A percentile compares a stretch with the other conserved stretches of the same genome.
Evolutionary conservation across 2,888 invertebrate genomes (phyloP).

Genomic region (Miltochrista miniata): DNA sequence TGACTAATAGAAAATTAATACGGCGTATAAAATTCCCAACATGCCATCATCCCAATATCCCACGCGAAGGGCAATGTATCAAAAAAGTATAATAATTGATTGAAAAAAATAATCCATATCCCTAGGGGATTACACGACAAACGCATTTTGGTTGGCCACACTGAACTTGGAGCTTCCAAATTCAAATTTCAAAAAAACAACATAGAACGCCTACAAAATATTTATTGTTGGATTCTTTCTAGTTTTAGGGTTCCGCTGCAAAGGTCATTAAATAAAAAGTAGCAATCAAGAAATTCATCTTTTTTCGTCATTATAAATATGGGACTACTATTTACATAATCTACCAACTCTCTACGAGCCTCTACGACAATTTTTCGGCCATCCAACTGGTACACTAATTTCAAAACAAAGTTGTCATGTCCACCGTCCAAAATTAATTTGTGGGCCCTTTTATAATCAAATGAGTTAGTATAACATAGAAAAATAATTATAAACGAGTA

Average conservation of each 20-base stretch:
- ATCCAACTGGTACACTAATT: no score
- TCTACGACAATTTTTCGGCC: no score
- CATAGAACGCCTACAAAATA: constrained; percentile 42
- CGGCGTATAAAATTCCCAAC: constrained; percentile 56
- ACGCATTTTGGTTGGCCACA: constrained; percentile 81
- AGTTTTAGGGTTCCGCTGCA: constrained; percentile 34
- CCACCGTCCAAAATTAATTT: no score
- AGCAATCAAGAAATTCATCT: no score
- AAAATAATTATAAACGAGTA: no score
- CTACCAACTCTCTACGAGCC: no score
- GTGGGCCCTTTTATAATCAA: no score
- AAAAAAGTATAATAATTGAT: constrained; percentile 67
- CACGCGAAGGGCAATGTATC: constrained; percentile 63
- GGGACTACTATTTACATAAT: no score
- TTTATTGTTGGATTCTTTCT: constrained; percentile 42
- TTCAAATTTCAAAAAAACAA: constrained; percentile 59
- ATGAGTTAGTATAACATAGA: no score
- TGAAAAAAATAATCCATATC: constrained; percentile 71
- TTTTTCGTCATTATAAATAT: no score
- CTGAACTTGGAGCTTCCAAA: constrained; percentile 65
- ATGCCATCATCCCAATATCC: constrained; percentile 58
- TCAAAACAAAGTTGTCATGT: no score
- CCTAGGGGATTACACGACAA: constrained; percentile 81
- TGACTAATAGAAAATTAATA: constrained; percentile 69
- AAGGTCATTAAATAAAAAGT: background rate